phyloP scores from a whole-genome alignment of 2,888 invertebrate genomes.

The Craniophora ligustri region DNA sequence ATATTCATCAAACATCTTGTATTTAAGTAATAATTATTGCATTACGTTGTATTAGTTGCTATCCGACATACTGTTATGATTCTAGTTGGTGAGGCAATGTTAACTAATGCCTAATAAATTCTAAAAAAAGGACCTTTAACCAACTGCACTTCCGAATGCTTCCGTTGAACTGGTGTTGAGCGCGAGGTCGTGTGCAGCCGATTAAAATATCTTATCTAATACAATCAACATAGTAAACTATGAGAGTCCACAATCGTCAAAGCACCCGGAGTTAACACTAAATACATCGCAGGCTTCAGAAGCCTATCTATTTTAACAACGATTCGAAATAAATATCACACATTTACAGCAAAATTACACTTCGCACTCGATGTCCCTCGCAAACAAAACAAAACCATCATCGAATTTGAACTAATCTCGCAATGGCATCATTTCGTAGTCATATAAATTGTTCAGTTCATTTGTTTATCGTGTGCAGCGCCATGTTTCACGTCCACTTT shows the following conservation, averaged over 20 bases:
- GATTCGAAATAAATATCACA: conserved; percentile 86
- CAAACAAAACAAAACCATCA: conserved; percentile 66
- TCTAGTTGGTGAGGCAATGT: conserved; percentile 80
- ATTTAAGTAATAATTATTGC: conserved; percentile 69
- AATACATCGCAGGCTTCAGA: conserved; percentile 86
- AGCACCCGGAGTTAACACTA: conserved; percentile 88
- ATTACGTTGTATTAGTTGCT: conserved; percentile 60
- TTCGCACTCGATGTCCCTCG: conserved; percentile 78
- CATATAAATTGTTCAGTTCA: conserved; percentile 74
- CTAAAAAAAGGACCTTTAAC: conserved; percentile 76
- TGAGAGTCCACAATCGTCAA: conserved; percentile 87
- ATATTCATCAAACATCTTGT: conserved; percentile 82
- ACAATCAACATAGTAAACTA: conserved; percentile 84
- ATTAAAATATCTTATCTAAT: conserved; percentile 77
- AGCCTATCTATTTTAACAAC: conserved; percentile 81
- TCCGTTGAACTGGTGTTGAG: conserved; percentile 17
- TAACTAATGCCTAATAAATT: conserved; percentile 83
- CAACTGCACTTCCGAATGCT: conserved; percentile 64
- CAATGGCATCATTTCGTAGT: conserved; percentile 71
- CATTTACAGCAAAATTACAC: conserved; percentile 84
- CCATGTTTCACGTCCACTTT: conserved; percentile 82
- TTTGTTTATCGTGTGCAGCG: conserved; percentile 81
- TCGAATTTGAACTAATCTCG: conserved; percentile 70
- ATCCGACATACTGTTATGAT: conserved; percentile 68
- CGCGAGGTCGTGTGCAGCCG: conserved; percentile 60